Percentiles rank a stretch among this genome's conserved stretches.
Evolutionary conservation across 1,140 invertebrate species (phyloP).

Genomic region (Tribolium madens): DNA sequence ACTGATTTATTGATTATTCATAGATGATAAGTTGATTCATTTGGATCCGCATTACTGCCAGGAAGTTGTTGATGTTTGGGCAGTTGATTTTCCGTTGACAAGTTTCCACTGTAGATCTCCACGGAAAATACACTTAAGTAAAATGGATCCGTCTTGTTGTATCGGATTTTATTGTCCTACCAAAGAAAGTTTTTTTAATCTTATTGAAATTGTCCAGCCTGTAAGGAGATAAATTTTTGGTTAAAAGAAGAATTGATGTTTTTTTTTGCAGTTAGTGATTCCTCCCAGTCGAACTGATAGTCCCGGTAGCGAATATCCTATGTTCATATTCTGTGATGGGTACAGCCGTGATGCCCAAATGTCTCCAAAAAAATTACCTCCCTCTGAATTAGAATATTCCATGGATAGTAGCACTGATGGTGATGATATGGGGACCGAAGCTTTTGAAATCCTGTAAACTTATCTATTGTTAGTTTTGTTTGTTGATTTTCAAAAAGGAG

Average conservation of each 20-base stretch:
- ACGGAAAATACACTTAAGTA: slow-evolving; percentile 86
- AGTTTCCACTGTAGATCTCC: slow-evolving; percentile 90
- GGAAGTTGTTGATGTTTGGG: slow-evolving; percentile 86
- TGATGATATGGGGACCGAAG: slow-evolving; percentile 72
- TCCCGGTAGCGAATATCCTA: slow-evolving; percentile 78
- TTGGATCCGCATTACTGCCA: slow-evolving; percentile 95
- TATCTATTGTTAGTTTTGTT: background rate
- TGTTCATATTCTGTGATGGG: slow-evolving; percentile 84
- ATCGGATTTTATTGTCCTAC: slow-evolving; percentile 90
- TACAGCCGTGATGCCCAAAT: slow-evolving; percentile 71
- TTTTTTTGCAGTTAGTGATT: slow-evolving; percentile 70
- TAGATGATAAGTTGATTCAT: slow-evolving; percentile 90
- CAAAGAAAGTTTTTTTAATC: slow-evolving; percentile 81
- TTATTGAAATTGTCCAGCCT: slow-evolving; percentile 77
- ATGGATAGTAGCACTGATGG: slow-evolving; percentile 65
- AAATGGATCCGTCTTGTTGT: slow-evolving; percentile 94
- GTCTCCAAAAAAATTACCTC: slow-evolving; percentile 64
- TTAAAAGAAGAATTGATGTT: background rate
- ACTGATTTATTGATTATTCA: background rate
- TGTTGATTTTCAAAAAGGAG: slow-evolving; percentile 7
- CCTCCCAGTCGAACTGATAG: slow-evolving; percentile 67
- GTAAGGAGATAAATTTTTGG: slow-evolving; percentile 62
- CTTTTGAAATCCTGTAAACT: slow-evolving; percentile 75
- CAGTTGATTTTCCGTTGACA: slow-evolving; percentile 77
- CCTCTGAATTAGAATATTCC: slow-evolving; percentile 69